Conservation (phyloP, 2,797 vertebrate species). For the Lindbergichthys nudifrons region DNA sequence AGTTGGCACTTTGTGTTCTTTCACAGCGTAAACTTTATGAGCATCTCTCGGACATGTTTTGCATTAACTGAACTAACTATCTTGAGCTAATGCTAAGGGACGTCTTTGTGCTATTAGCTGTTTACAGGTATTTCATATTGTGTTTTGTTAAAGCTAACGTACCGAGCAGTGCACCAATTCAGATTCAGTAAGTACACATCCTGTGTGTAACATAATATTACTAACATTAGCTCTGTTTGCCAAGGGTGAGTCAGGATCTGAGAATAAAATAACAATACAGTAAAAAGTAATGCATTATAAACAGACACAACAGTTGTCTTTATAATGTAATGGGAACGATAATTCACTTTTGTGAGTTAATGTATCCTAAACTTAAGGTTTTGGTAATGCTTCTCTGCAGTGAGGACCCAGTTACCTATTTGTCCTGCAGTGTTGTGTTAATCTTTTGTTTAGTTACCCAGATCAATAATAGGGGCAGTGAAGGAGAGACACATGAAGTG, state of each 20-base stretch:
- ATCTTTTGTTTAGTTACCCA: conserved; percentile 16
- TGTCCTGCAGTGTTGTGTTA: conserved; percentile 29
- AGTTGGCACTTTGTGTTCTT: not conserved
- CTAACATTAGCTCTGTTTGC: conserved; percentile 27
- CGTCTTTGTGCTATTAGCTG: not conserved
- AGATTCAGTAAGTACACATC: conserved; percentile 17
- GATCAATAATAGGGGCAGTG: conserved; percentile 9
- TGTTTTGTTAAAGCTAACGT: not conserved
- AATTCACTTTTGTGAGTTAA: not conserved
- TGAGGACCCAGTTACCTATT: conserved; percentile 21
- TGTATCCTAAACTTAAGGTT: not conserved
- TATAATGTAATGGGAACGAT: not conserved
- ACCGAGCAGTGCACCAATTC: not conserved
- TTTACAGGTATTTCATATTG: not conserved
- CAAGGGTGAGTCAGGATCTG: not conserved
- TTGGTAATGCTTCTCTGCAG: not conserved
- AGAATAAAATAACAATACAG: no score
- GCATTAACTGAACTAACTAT: conserved; percentile 9
- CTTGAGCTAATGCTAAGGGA: not conserved
- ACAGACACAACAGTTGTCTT: not conserved
- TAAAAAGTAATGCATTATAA: not conserved
- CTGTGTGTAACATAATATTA: no score
- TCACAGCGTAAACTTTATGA: conserved; percentile 3
- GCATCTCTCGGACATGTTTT: conserved; percentile 9
- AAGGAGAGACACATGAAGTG: not conserved